Conservation (phyloP, 2,113 vertebrate genomes). For the Parus major region DNA sequence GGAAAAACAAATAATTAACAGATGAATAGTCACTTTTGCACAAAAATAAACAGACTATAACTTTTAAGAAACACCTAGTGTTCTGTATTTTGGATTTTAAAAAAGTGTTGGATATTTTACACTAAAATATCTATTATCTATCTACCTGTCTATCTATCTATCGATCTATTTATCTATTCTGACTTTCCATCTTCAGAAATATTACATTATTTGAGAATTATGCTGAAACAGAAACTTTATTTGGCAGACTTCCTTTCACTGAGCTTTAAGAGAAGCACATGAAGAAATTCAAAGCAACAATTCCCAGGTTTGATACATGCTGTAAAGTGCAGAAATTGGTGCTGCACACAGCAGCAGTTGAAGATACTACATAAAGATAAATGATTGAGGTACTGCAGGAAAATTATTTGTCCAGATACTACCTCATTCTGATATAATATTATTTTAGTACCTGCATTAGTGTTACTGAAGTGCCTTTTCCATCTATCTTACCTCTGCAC, state of each 20-base stretch:
- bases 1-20: neutral
- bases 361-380: neutral
- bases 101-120: neutral
- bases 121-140: neutral
- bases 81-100: neutral
- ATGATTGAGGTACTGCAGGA: neutral
- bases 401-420: neutral
- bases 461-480: neutral
- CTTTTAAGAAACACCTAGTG: neutral
- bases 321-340: neutral
- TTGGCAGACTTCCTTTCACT: neutral
- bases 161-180: neutral
- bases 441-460: neutral
- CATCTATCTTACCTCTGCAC: neutral
- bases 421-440: neutral
- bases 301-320: neutral
- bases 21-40: neutral
- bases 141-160: too few species aligned
- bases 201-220: neutral
- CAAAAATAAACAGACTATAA: neutral
- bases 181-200: neutral
- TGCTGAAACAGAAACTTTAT: neutral
- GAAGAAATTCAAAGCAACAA: neutral
- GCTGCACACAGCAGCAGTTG: neutral
- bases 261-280: neutral